phyloP scores from a whole-genome alignment of 2,888 invertebrate species.

The Deilephila porcellus region DNA sequence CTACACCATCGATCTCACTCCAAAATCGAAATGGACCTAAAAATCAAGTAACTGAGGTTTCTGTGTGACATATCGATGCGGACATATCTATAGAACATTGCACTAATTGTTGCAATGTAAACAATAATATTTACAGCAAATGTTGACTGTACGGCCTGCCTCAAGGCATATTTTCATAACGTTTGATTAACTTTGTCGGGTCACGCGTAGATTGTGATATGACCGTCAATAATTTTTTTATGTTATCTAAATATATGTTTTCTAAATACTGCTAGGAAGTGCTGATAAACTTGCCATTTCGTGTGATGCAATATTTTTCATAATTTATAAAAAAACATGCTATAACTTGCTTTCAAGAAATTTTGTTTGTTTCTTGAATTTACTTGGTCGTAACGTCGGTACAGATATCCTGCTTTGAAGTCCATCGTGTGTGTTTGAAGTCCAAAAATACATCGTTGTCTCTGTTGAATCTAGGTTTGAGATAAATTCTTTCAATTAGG shows the following conservation, averaged over 20 bases:
- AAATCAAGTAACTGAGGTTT: too few species aligned
- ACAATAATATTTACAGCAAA: neutral
- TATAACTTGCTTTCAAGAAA: neutral
- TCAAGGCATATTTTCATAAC: neutral
- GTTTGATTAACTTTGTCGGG: conserved; percentile 15
- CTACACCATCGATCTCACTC: too few species aligned
- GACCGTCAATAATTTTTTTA: conserved; percentile 8
- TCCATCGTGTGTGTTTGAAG: too few species aligned
- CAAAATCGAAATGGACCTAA: too few species aligned
- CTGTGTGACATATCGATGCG: too few species aligned
- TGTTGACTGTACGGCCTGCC: neutral
- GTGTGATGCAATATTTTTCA: neutral
- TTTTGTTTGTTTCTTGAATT: too few species aligned
- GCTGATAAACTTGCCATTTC: neutral
- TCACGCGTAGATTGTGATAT: neutral
- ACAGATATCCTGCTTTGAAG: too few species aligned
- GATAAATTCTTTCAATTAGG: too few species aligned
- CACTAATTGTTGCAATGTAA: neutral
- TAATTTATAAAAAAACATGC: neutral
- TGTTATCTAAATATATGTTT: conserved; percentile 23
- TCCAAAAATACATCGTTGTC: too few species aligned
- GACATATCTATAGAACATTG: neutral
- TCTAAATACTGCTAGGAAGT: conserved; percentile 14
- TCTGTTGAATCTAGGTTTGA: too few species aligned
- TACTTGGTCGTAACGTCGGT: too few species aligned